Conservation (phyloP, 2,113 vertebrate genomes). For the Geothlypis trichas region DNA sequence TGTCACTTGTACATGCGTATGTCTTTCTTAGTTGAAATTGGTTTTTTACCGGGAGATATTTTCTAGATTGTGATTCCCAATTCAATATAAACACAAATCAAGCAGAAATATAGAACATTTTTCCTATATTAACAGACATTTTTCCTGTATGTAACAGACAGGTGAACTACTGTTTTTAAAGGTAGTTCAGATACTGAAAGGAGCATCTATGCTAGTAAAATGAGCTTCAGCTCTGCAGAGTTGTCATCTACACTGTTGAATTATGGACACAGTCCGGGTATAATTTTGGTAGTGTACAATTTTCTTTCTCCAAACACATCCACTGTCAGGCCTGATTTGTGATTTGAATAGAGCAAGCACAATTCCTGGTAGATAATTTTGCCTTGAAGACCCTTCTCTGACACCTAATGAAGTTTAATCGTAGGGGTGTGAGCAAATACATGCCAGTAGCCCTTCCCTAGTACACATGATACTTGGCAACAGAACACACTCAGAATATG, state of each 20-base stretch:
- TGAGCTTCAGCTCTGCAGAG: neutral
- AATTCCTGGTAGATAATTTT: neutral
- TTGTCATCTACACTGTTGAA: neutral
- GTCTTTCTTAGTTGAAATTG: neutral
- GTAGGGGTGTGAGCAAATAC: neutral
- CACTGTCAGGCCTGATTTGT: neutral
- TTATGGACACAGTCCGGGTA: neutral
- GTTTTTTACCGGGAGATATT: neutral
- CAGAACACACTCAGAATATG: neutral
- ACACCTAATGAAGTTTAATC: neutral
- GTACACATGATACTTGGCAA: neutral
- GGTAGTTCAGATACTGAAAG: neutral
- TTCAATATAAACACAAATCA: neutral
- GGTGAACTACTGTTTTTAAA: neutral
- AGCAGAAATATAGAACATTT: neutral
- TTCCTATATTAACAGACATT: neutral
- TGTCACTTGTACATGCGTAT: neutral
- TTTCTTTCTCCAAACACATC: neutral
- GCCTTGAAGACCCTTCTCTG: neutral
- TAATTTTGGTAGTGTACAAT: neutral
- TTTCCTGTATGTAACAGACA: neutral
- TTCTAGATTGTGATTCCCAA: neutral
- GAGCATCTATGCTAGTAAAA: neutral
- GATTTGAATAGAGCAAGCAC: neutral
- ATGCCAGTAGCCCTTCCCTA: neutral